Evolutionary conservation across 2,888 invertebrate genomes (phyloP), one percentile per base, ranked within the genome.

Genomic region (Poecilobothrus nobilitatus): DNA sequence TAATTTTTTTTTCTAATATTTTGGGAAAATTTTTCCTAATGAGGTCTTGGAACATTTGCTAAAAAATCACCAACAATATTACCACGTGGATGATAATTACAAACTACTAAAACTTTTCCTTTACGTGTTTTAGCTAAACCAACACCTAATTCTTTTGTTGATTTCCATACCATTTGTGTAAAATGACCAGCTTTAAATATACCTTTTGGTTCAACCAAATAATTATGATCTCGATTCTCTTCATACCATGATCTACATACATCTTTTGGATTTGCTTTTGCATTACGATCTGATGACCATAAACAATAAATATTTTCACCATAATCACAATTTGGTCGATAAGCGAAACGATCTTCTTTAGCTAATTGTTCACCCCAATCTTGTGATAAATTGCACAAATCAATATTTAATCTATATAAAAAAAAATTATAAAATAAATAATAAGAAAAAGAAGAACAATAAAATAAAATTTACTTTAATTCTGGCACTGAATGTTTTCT

Each of bases 51-150:
- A 8, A 76, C 76, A 72, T 76, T 76, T 20, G 73, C 68, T 62
- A 73, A 70, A 67, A 76, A 76, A 62, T 76, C 75, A 7, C 76
- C 76, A 15, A 75, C 71, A 53, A 73, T 73, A 71, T 76, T 76
- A 6, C 76, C 76, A 9, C 76, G 72, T 34, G 76, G 75, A 73
- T 74, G 71, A 70, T 76, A 76, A 71, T 75, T 76, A 53, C 75
- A 76, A 0, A 95, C 94, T 0, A 95, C 91, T 74, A 91, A 91
- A 1, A 91, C 86, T 78, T 91, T 90, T 1, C 92, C 94, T 68
- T 88, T 87, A 74, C 88, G 88, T 74, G 88, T 88, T 75, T 88
- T 85, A 0, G 90, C 88, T 76, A 88, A 84, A 3, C 89, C 91
- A 20, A 91, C 86, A 0, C 92, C 92, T 34, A 91, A 78, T 75